Evolutionary conservation across 2,113 vertebrate species (phyloP).

Genomic region (Sturnira hondurensis): DNA sequence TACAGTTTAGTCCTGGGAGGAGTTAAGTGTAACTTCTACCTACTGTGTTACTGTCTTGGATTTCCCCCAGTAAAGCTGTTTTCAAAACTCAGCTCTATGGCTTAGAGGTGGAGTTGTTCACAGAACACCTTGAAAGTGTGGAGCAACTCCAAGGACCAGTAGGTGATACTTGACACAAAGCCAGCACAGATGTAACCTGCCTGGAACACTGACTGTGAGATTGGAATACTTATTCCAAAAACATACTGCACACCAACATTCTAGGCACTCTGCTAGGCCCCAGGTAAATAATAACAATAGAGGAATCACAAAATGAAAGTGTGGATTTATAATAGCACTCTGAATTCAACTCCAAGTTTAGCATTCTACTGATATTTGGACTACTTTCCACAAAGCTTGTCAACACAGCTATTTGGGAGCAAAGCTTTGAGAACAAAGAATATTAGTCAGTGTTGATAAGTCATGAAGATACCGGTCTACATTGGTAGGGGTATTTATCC

Average conservation of each 20-base stretch:
- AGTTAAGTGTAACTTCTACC: neutral
- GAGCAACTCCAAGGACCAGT: neutral
- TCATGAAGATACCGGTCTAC: neutral
- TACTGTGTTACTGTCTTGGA: neutral
- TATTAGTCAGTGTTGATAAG: neutral
- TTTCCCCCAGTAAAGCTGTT: neutral
- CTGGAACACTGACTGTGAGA: neutral
- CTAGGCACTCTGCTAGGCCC: neutral
- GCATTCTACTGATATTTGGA: neutral
- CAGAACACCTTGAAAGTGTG: neutral
- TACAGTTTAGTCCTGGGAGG: neutral
- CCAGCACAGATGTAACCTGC: neutral
- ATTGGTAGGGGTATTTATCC: neutral
- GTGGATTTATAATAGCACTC: neutral
- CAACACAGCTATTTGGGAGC: neutral
- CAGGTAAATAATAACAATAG: neutral
- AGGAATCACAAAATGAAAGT: neutral
- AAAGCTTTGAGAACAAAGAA: neutral
- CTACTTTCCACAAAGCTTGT: neutral
- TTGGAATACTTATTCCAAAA: neutral
- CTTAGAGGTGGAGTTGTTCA: neutral
- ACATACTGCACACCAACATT: rapidly evolving
- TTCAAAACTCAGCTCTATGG: neutral
- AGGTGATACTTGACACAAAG: neutral
- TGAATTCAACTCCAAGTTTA: neutral